phyloP scores from a whole-genome alignment of 2,113 vertebrate species.

The Corythornis vintsioides region DNA sequence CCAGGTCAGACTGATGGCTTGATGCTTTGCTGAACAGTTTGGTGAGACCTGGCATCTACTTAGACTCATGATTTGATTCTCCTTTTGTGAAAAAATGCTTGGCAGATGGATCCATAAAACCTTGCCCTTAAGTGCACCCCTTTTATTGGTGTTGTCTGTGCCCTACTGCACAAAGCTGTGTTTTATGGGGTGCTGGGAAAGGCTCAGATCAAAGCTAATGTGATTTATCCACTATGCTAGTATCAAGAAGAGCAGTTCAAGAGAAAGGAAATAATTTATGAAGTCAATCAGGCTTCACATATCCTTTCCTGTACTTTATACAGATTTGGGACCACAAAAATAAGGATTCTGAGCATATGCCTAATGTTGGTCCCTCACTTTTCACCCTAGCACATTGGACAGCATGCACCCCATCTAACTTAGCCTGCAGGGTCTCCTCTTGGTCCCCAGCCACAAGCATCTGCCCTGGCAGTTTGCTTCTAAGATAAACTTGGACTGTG shows the following conservation, averaged over 20 bases:
- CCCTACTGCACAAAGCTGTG: background rate
- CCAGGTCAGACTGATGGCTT: background rate
- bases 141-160: background rate
- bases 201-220: conserved; percentile 12
- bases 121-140: background rate
- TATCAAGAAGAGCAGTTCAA: background rate
- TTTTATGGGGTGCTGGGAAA: conserved; percentile 19
- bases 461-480: background rate
- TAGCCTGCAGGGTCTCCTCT: background rate
- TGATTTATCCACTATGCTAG: background rate
- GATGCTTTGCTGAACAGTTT: background rate
- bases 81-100: background rate
- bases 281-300: background rate
- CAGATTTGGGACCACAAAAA: background rate
- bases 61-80: background rate
- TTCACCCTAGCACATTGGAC: background rate
- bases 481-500: background rate
- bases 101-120: conserved; percentile 44
- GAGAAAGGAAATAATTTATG: background rate
- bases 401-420: background rate
- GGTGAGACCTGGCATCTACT: background rate
- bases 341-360: background rate
- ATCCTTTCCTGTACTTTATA: background rate
- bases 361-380: background rate
- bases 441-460: background rate